A percentile compares a stretch with the other conserved stretches of the same genome.
Evolutionary conservation across 1,140 invertebrate species (phyloP).

Genomic region (Heliconius congener): DNA sequence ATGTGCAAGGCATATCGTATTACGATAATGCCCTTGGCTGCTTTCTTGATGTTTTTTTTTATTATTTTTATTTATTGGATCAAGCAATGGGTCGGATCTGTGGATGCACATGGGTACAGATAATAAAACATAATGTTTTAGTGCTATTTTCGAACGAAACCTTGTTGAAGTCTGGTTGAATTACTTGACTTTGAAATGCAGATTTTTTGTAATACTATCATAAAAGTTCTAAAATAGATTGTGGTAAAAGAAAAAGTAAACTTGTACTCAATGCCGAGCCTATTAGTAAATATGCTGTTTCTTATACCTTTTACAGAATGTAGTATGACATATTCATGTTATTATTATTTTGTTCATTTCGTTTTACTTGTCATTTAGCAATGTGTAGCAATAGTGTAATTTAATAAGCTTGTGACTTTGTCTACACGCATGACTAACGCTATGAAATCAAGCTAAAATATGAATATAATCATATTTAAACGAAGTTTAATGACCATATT

Average conservation of each 20-base stretch:
- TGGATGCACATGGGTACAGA: conserved; percentile 13
- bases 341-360: conserved; percentile 1
- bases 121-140: conserved; percentile 17
- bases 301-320: conserved; percentile 5
- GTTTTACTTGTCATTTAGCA: conserved; percentile 13
- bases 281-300: conserved; percentile 9
- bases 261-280: neutral
- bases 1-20: conserved; percentile 55
- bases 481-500: conserved; percentile 51
- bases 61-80: conserved; percentile 53
- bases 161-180: neutral
- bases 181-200: conserved; percentile 8
- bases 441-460: conserved; percentile 31
- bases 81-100: conserved; percentile 11
- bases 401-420: conserved; percentile 41
- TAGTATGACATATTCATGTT: neutral
- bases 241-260: neutral
- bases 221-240: conserved; percentile 8
- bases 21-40: conserved; percentile 52
- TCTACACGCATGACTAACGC: conserved; percentile 52
- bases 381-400: conserved; percentile 20
- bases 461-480: neutral
- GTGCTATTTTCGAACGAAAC: neutral
- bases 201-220: neutral
- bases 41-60: conserved; percentile 41